Evolutionary conservation across 2,797 vertebrate species (phyloP), one percentile per base, ranked within the genome.

Genomic region (Rhinogobio ventralis): DNA sequence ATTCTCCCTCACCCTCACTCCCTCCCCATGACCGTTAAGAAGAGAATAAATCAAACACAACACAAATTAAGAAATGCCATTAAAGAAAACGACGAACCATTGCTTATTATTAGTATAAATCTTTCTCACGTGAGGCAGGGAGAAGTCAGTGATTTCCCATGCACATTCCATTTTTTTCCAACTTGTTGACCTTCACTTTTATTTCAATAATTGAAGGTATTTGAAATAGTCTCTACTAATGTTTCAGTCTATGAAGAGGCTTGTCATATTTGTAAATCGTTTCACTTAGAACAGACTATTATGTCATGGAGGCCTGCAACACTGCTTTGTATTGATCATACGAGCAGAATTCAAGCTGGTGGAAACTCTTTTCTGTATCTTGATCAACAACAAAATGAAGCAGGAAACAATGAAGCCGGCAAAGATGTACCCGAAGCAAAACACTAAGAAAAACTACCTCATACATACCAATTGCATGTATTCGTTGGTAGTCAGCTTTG

Each of bases 401-500:
- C 81, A 89, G 88, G 5, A 15, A 1, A 51, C 3, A 88, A 93
- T 89, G 92, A 90, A 92, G 71, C 57, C 20, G 9, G 33, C 10
- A 76, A 76, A 76, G 30, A 67, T 93, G 91, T 88, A 45, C 90
- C 87, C 90, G 81, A 88, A 91, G 92, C 90, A 91, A 90, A 86
- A 77, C 55, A 78, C 25, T 45, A 46, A 67, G 87, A 49, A 60
- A 87, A 92, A 90, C 93, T 90, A 93, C 92, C 92, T 93, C 89
- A 95, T 95, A 96, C 95, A 92, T 95, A 96, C 95, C 95, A 95
- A 95, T 93, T 96, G 95, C 95, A 96, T 96, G 95, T 96, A 96
- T 95, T 96, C 95, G 94, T 95, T 95, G 94, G 95, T 93, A 95
- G 94, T 95, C 95, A 96, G 95, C 95, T 96, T 95, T 96, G 95